Conservation (phyloP, 1,140 invertebrate genomes). For the Rhysida immarginata region DNA sequence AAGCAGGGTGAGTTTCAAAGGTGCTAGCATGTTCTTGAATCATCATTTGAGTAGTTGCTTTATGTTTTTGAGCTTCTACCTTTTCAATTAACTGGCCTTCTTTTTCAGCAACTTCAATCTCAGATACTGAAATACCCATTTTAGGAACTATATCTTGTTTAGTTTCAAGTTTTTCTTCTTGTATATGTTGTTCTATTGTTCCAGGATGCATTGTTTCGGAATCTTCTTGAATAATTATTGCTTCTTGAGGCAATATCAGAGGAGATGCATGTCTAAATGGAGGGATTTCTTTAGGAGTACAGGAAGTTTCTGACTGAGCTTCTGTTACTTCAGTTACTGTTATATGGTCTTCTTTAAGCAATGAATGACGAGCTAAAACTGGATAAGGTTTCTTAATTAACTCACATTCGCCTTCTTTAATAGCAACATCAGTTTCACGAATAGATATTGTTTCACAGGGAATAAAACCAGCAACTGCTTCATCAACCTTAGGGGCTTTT, state of each 20-base stretch:
- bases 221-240: conserved; percentile 16
- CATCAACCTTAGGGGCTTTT: not conserved
- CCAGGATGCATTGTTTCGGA: not conserved
- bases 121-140: conserved; percentile 24
- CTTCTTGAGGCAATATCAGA: conserved; percentile 24
- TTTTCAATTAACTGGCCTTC: conserved; percentile 27
- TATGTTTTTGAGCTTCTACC: conserved; percentile 18
- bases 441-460: conserved; percentile 12
- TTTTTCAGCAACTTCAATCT: conserved; percentile 35
- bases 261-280: conserved; percentile 24
- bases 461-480: not conserved
- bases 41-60: conserved; percentile 17
- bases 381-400: conserved; percentile 2
- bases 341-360: conserved; percentile 8
- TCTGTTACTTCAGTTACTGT: conserved; percentile 3
- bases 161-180: conserved; percentile 34
- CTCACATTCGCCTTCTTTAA: conserved; percentile 15
- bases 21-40: conserved; percentile 14
- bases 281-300: not conserved
- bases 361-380: not conserved
- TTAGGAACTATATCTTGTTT: conserved; percentile 21
- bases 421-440: conserved; percentile 21
- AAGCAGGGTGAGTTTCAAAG: conserved; percentile 12
- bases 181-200: conserved; percentile 28
- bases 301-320: not conserved